Conservation (phyloP, 2,113 vertebrate genomes). For the Corapipo altera region DNA sequence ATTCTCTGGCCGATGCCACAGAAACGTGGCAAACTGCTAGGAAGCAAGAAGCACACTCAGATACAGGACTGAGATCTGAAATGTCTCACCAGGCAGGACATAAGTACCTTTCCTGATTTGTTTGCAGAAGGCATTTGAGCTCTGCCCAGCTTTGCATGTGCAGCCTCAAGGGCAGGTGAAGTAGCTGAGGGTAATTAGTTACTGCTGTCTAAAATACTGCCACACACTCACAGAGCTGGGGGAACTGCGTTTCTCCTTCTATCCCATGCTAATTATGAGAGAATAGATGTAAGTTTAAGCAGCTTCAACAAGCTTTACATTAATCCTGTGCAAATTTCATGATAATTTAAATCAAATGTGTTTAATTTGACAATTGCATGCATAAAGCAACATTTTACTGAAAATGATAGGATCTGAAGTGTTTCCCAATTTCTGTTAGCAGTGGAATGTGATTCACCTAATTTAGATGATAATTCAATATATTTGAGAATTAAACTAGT, state of each 20-base stretch:
- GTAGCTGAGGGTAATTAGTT: neutral
- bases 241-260: neutral
- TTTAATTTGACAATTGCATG: neutral
- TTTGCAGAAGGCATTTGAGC: neutral
- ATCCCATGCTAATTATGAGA: neutral
- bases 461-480: neutral
- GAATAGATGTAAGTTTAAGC: neutral
- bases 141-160: rapidly evolving
- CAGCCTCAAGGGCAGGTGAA: neutral
- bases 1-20: neutral
- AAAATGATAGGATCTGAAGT: neutral
- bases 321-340: neutral
- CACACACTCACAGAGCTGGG: rapidly evolving
- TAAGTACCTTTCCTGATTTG: neutral
- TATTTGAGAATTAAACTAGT: neutral
- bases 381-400: neutral
- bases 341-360: neutral
- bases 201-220: neutral
- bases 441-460: neutral
- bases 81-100: neutral
- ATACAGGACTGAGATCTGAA: neutral
- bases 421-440: neutral
- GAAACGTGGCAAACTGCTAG: neutral
- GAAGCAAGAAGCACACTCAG: neutral
- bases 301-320: neutral